Base-by-base conservation (phyloP, 2,113 vertebrate species). In the Equus przewalskii region DNA sequence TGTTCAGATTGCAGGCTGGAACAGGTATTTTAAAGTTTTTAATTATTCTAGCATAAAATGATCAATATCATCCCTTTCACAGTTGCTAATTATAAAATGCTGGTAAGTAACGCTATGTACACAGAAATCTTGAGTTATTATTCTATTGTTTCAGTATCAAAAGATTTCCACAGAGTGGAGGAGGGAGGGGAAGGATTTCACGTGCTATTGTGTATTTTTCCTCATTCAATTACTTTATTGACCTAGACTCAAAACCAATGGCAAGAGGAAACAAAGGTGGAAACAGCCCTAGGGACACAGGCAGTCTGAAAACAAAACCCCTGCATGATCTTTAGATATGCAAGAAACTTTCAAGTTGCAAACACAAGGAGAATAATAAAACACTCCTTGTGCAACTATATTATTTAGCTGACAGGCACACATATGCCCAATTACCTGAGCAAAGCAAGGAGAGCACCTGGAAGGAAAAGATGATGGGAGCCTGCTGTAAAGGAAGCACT, bases 361-460 rank as follows among this genome's bases (percentile, higher is more conserved):
- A 56, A 92, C 76, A 93, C 86, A 87, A 58, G 36, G 56, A 91
- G 85, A 97, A 93, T 95, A 80, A 84, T 76, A 87, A 96, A 96
- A 56, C 49, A 75, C 24, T 65, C 28, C 49, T n/a, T 83, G 22
- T 73, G 65, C 51, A 80, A 75, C 56, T 62, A n/a, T 83, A 75
- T 86, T 76, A 84, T 46, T 94, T 90, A 88, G 70, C 70, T 89
- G 62, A 58, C 81, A 97, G 70, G 62, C 14, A 91, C 41, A 51
- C 26, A 70, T n/a, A 73, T 10, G 4, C 9, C 19, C 90, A 54
- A 81, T 56, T 85, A 80, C 46, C 49, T 67, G 65, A 76, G 75
- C 58, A 96, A 93, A 97, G 18, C 58, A 75, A 30, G 58, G 49
- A 58, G 41, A 75, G 36, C 22, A 46, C 33, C 49, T 67, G 58